phyloP scores from a whole-genome alignment of 2,113 vertebrate species.

The Eulacestoma nigropectus region DNA sequence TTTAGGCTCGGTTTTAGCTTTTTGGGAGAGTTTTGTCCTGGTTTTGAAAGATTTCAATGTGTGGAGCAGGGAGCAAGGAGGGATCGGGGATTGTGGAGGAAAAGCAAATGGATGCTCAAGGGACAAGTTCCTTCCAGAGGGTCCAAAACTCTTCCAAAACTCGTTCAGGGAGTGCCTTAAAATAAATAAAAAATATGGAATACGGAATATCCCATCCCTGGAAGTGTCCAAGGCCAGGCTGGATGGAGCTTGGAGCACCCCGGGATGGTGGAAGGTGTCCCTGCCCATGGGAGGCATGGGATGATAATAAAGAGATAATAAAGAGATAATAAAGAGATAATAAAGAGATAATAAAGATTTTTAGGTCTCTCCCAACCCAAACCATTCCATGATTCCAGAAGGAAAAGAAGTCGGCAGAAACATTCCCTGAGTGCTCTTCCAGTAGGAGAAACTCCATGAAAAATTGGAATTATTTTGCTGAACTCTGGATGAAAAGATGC shows the following conservation, averaged over 20 bases:
- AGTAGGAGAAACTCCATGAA: neutral
- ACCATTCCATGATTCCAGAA: neutral
- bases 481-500: neutral
- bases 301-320: neutral
- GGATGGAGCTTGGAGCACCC: neutral
- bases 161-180: neutral
- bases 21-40: neutral
- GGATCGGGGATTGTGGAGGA: neutral
- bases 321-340: neutral
- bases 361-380: neutral
- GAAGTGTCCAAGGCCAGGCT: neutral
- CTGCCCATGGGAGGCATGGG: neutral
- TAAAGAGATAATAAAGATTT: neutral
- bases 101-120: neutral
- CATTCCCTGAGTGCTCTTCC: neutral
- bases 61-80: neutral
- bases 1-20: neutral
- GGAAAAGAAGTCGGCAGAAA: neutral
- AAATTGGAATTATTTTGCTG: neutral
- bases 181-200: neutral
- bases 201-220: neutral
- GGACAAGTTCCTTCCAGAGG: neutral
- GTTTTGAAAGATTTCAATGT: neutral
- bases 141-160: neutral
- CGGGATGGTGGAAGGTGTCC: neutral